A percentile compares a stretch with the other conserved stretches of the same genome.
Conservation (phyloP, 2,888 invertebrate species). For the Diadegma fenestrale region DNA sequence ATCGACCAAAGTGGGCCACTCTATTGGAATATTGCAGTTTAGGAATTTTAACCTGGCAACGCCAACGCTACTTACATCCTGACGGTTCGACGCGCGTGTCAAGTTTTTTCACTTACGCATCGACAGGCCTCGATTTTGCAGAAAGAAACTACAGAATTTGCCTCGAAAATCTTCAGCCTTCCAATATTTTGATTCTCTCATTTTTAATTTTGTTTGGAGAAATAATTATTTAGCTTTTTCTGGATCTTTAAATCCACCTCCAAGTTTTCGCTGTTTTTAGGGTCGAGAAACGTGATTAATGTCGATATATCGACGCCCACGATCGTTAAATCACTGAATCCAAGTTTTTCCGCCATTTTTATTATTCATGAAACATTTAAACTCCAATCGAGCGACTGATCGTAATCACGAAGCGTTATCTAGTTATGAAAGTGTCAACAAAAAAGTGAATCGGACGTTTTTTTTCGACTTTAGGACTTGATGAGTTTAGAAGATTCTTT, state of each 20-base stretch:
- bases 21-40: slow-evolving; percentile 3
- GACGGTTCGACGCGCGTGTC: not conserved
- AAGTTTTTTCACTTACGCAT: not conserved
- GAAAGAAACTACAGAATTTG: too few species aligned
- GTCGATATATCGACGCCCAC: not conserved
- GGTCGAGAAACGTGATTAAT: not conserved
- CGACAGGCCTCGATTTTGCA: too few species aligned
- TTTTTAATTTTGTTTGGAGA: too few species aligned
- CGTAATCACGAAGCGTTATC: not conserved
- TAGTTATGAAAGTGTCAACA: not conserved
- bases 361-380: not conserved
- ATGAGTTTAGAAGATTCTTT: not conserved
- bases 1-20: slow-evolving; percentile 35
- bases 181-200: not conserved
- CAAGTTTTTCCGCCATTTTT: not conserved
- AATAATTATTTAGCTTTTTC: too few species aligned
- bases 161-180: too few species aligned
- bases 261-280: not conserved
- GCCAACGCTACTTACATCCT: too few species aligned
- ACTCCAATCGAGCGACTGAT: not conserved
- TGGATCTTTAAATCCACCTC: too few species aligned
- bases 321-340: not conserved
- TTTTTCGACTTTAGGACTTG: not conserved
- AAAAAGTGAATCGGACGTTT: too few species aligned
- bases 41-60: not conserved